These are phyloP conservation scores for Machimus rusticus DNA, from an alignment of 2,888 invertebrate species.

Conservation along the genomic window DNA sequence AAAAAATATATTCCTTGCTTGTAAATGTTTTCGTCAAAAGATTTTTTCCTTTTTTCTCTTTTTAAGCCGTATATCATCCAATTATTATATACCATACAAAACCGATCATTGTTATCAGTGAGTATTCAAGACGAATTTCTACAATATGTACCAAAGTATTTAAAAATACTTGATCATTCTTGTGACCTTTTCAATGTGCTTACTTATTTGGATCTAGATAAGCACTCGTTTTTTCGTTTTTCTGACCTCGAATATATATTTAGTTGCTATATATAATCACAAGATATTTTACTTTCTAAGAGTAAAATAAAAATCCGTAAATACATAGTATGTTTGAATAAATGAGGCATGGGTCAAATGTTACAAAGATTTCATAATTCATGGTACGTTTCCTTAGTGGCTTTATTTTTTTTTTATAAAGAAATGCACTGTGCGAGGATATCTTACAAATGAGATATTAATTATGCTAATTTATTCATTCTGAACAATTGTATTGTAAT, in stretches of 20 bases:
- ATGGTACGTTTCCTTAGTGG: background rate
- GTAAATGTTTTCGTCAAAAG: background rate
- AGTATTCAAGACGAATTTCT: background rate
- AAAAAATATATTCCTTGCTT: background rate
- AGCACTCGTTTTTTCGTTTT: background rate
- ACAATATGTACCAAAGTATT: background rate
- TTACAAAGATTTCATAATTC: background rate
- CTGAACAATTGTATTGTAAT: background rate
- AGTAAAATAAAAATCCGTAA: background rate
- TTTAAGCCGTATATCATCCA: background rate
- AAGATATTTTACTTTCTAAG: background rate
- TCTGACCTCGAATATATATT: background rate
- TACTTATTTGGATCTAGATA: background rate
- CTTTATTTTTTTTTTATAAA: background rate
- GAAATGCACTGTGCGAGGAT: background rate
- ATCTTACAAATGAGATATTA: background rate
- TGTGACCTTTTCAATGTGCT: background rate
- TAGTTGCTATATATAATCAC: background rate
- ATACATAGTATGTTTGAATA: background rate
- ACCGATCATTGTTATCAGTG: background rate
- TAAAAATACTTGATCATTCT: background rate
- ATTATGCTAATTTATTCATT: background rate
- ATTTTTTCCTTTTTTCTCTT: background rate
- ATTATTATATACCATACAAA: background rate
- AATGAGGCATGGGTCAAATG: background rate